These are phyloP conservation scores for Tiphia femorata DNA, from an alignment of 2,888 invertebrate genomes.

Conservation along the genomic window DNA sequence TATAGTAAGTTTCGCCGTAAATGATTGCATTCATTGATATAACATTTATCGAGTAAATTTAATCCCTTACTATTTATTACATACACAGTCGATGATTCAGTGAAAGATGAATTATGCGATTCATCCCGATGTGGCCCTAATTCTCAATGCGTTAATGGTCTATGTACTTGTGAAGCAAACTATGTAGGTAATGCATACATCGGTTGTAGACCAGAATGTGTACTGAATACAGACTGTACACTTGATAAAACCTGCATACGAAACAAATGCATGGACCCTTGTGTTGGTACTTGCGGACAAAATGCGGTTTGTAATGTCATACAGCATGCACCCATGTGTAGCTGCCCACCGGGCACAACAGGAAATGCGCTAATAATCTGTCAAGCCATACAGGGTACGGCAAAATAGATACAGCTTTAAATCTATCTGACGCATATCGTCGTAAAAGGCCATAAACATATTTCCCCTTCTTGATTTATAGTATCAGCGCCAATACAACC, in stretches of 20 bases:
- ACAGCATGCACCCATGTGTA: slow-evolving; percentile 74
- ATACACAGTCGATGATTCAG: slow-evolving; percentile 37
- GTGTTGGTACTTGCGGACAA: slow-evolving; percentile 75
- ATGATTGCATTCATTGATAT: slow-evolving; percentile 19
- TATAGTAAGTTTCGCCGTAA: slow-evolving; percentile 42
- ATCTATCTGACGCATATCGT: too few species aligned
- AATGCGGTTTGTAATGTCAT: slow-evolving; percentile 74
- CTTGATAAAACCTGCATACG: slow-evolving; percentile 74
- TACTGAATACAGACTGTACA: slow-evolving; percentile 74
- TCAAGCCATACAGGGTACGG: slow-evolving; percentile 71
- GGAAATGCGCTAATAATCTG: slow-evolving; percentile 80
- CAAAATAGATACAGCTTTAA: too few species aligned
- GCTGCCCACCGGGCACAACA: slow-evolving; percentile 75
- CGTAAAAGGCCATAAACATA: too few species aligned
- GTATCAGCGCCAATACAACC: slow-evolving; percentile 58
- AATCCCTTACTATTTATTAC: not conserved
- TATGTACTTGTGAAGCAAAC: slow-evolving; percentile 61
- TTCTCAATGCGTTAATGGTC: slow-evolving; percentile 64
- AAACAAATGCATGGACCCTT: slow-evolving; percentile 75
- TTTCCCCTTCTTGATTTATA: not conserved
- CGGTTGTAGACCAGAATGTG: slow-evolving; percentile 74
- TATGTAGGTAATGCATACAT: slow-evolving; percentile 64
- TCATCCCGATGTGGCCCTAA: slow-evolving; percentile 83
- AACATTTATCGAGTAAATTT: not conserved
- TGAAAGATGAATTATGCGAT: slow-evolving; percentile 75